A percentile compares a stretch with the other conserved stretches of the same genome.
Evolutionary conservation across 2,888 invertebrate genomes (phyloP).

Genomic region (Cantharis rufa): DNA sequence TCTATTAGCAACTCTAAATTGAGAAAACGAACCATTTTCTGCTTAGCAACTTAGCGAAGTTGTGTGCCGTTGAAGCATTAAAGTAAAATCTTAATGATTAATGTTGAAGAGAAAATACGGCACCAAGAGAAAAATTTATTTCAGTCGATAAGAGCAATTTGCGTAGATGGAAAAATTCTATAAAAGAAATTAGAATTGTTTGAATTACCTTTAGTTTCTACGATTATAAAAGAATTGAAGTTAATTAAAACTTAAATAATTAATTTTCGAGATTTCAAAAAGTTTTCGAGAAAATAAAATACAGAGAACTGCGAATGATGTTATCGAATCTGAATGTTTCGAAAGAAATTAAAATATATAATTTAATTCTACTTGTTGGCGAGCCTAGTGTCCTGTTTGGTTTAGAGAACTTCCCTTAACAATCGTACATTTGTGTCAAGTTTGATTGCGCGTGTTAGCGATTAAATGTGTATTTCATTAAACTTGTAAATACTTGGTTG

Average conservation of each 20-base stretch:
- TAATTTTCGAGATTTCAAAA: neutral
- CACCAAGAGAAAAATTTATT: neutral
- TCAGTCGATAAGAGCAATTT: neutral
- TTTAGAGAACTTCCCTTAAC: conserved; percentile 12
- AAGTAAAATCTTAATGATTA: neutral
- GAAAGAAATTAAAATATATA: neutral
- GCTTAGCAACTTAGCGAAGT: neutral
- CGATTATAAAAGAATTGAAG: neutral
- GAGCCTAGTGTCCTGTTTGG: neutral
- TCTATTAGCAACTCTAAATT: neutral
- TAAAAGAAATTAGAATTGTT: neutral
- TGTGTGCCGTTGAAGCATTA: neutral
- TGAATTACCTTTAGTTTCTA: neutral
- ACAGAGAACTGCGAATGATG: neutral
- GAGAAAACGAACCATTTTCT: neutral
- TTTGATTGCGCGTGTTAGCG: conserved; percentile 19
- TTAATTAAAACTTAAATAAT: neutral
- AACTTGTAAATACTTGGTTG: conserved; percentile 24
- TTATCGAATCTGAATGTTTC: neutral
- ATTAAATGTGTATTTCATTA: conserved; percentile 26
- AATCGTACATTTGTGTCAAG: conserved; percentile 19
- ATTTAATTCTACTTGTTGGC: conserved; percentile 6
- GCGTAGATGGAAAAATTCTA: neutral
- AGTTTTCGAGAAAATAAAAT: neutral
- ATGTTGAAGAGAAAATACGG: neutral